phyloP scores from a whole-genome alignment of 2,888 invertebrate species.

The Autographa pulchrina region DNA sequence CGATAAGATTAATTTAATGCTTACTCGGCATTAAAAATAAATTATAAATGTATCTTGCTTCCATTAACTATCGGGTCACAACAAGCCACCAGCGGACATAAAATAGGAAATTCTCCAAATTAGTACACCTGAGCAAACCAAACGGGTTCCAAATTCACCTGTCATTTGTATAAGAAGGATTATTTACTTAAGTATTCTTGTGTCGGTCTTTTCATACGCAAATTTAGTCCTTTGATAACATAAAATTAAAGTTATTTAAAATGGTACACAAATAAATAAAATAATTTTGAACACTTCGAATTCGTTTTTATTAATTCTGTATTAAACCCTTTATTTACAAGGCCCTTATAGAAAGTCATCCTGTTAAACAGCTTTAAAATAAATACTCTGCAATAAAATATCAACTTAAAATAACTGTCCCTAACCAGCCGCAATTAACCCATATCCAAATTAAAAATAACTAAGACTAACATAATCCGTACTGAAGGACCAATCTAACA shows the following conservation, averaged over 20 bases:
- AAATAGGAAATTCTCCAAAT: constrained; percentile 11
- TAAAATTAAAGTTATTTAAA: not conserved
- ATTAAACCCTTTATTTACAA: too few species aligned
- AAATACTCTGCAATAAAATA: not conserved
- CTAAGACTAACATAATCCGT: constrained; percentile 13
- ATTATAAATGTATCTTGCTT: constrained; percentile 12
- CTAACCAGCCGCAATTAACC: constrained; percentile 31
- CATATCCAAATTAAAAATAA: constrained; percentile 27
- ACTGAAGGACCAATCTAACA: constrained; percentile 52
- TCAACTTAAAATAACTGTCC: not conserved
- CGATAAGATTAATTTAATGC: constrained; percentile 18
- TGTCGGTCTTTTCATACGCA: not conserved
- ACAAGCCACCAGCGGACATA: not conserved
- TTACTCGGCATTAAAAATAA: not conserved
- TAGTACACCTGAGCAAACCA: constrained; percentile 11
- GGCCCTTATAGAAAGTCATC: too few species aligned
- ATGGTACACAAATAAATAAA: too few species aligned
- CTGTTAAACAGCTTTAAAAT: not conserved
- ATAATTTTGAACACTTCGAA: too few species aligned
- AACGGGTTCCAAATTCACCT: constrained; percentile 31
- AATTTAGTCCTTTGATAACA: not conserved
- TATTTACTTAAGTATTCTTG: constrained; percentile 5
- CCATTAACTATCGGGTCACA: constrained; percentile 5
- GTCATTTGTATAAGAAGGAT: constrained; percentile 14
- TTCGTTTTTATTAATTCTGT: too few species aligned